phyloP scores from a whole-genome alignment of 1,140 invertebrate genomes.

The Pachypsylla venusta region DNA sequence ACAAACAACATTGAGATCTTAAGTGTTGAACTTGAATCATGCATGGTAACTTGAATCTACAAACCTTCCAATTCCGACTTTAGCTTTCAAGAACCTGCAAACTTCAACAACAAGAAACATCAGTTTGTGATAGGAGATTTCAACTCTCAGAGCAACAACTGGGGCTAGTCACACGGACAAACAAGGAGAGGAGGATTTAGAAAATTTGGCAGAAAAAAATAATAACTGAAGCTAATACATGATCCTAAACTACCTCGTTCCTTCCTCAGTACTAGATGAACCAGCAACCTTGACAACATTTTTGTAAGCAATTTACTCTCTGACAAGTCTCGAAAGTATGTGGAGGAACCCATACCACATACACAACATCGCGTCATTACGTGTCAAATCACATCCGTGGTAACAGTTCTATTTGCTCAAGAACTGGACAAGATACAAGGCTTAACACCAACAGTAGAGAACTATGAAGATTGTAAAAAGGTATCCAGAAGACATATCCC shows the following conservation, averaged over 20 bases:
- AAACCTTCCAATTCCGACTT: slow-evolving; percentile 12
- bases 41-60: slow-evolving; percentile 6
- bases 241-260: neutral
- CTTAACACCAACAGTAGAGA: too few species aligned
- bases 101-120: neutral
- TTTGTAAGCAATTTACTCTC: neutral
- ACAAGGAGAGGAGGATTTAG: neutral
- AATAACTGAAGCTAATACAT: neutral
- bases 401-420: neutral
- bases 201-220: neutral
- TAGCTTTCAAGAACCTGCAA: neutral
- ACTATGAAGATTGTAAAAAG: too few species aligned
- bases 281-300: neutral
- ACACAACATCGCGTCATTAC: slow-evolving; percentile 2
- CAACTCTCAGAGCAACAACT: neutral
- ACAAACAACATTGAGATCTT: slow-evolving; percentile 12
- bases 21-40: slow-evolving; percentile 3
- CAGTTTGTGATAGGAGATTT: neutral
- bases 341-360: neutral
- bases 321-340: neutral
- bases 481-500: slow-evolving; percentile 4
- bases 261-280: neutral
- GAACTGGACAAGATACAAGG: slow-evolving; percentile 1
- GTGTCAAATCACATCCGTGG: neutral
- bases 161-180: neutral